phyloP scores from a whole-genome alignment of 2,888 invertebrate species.

The Acanthoscelides obtectus region DNA sequence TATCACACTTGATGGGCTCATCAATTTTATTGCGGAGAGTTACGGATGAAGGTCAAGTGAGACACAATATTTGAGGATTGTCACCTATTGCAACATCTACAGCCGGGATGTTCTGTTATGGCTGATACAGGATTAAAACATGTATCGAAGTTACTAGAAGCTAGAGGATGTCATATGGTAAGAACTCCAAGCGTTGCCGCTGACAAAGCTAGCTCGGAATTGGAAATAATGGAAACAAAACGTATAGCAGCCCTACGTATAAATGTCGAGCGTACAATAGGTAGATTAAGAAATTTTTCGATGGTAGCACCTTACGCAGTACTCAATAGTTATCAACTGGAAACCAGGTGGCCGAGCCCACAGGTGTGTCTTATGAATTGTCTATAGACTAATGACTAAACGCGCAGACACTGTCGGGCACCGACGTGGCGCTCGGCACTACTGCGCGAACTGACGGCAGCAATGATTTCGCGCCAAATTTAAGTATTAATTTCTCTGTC shows the following conservation, averaged over 20 bases:
- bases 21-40: slow-evolving; percentile 25
- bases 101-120: slow-evolving; percentile 1
- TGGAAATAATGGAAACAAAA: neutral
- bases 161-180: neutral
- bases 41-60: slow-evolving; percentile 12
- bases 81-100: neutral
- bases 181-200: neutral
- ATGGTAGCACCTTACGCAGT: too few relatives aligned
- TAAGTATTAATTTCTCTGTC: too few relatives aligned
- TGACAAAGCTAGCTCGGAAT: neutral
- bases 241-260: neutral
- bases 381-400: too few relatives aligned
- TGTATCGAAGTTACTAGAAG: neutral
- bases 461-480: too few relatives aligned
- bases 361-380: too few relatives aligned
- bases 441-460: too few relatives aligned
- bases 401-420: too few relatives aligned
- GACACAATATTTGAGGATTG: neutral
- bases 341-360: too few relatives aligned
- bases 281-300: neutral
- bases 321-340: too few relatives aligned
- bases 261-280: neutral
- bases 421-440: too few relatives aligned
- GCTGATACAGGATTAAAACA: slow-evolving; percentile 3
- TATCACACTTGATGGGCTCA: slow-evolving; percentile 24